phyloP scores from a whole-genome alignment of 2,797 vertebrate genomes.

The Rhinoraja longicauda region DNA sequence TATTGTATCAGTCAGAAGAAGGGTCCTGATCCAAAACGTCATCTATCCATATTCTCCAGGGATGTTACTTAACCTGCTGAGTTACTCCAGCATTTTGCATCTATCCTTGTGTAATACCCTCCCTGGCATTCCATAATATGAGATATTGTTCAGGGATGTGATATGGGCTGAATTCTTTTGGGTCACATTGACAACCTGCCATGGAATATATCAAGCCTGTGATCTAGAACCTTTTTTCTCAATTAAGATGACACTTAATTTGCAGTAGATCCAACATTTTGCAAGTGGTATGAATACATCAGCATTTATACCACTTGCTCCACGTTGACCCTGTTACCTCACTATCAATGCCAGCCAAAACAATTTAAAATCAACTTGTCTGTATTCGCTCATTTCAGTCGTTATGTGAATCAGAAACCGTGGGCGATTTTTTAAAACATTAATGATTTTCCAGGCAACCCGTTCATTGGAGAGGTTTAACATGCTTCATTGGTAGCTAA shows the following conservation, averaged over 20 bases:
- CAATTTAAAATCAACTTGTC: background rate
- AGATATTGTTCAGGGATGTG: background rate
- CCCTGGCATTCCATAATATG: background rate
- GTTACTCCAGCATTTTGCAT: no score
- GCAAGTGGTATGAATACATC: background rate
- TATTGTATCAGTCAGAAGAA: no score
- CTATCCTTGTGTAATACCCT: background rate
- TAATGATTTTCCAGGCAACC: background rate
- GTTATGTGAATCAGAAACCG: background rate
- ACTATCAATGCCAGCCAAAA: background rate
- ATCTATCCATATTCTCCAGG: no score
- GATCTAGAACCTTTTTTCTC: background rate
- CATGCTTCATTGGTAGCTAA: background rate
- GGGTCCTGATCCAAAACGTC: no score
- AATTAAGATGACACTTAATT: background rate
- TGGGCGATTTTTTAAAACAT: background rate
- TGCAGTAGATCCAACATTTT: background rate
- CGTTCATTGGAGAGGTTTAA: background rate
- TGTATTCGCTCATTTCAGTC: background rate
- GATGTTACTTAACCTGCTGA: no score
- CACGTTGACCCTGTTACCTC: background rate
- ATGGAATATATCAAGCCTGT: background rate
- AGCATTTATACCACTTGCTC: background rate
- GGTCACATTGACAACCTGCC: background rate
- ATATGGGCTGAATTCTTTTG: background rate